Percentiles rank a stretch among this genome's conserved stretches.
Conservation (phyloP, 2,888 invertebrate genomes). For the Orchesellides sinensis region DNA sequence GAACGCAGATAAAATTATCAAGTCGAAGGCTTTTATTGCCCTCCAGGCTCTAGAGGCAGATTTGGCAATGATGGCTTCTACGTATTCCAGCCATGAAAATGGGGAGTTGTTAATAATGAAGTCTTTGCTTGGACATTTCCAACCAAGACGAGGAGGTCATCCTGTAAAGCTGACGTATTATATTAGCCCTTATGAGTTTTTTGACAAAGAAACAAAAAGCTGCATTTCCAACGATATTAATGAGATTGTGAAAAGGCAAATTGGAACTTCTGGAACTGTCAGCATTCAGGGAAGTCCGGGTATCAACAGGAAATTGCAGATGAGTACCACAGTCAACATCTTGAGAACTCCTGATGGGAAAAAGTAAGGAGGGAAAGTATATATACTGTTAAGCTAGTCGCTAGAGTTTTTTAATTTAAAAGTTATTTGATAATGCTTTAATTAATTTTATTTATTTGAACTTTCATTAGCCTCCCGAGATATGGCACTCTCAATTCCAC, state of each 20-base stretch:
- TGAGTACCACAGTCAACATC: conserved; percentile 81
- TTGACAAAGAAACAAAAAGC: conserved; percentile 86
- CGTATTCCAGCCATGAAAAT: conserved; percentile 69
- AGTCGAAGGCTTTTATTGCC: conserved; percentile 95
- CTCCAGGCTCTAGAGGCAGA: conserved; percentile 95
- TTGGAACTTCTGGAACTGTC: conserved; percentile 93
- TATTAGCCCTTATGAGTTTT: conserved; percentile 93
- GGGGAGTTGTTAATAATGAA: conserved; percentile 78
- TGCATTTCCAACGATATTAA: conserved; percentile 84
- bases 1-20: conserved; percentile 95
- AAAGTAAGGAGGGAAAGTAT: conserved; percentile 79
- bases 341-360: conserved; percentile 85
- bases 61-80: conserved; percentile 79
- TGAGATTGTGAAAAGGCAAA: conserved; percentile 82
- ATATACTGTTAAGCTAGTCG: neutral
- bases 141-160: conserved; percentile 90
- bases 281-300: conserved; percentile 90
- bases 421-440: neutral
- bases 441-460: neutral
- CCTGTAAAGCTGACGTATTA: conserved; percentile 97
- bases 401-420: no score
- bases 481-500: conserved; percentile 88
- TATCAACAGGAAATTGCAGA: conserved; percentile 87
- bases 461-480: conserved; percentile 82
- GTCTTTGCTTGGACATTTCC: conserved; percentile 91